These are phyloP conservation scores for Brassicogethes aeneus DNA, from an alignment of 2,888 invertebrate species.

Conservation along the genomic window DNA sequence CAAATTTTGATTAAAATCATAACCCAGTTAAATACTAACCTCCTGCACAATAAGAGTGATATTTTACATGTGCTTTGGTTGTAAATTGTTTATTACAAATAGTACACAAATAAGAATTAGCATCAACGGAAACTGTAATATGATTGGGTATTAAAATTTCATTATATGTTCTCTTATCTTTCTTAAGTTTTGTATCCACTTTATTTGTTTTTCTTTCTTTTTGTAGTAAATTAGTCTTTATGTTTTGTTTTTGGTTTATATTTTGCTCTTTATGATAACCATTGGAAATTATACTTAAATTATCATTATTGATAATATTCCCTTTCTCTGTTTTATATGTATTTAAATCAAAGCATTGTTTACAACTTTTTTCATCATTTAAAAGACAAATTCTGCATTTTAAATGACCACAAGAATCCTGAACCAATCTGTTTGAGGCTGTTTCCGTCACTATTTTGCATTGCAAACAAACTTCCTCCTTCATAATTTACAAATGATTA, in stretches of 20 bases:
- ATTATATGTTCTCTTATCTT: background rate
- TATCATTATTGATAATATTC: background rate
- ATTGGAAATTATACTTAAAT: background rate
- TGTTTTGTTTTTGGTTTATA: background rate
- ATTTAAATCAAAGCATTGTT: constrained; percentile 40
- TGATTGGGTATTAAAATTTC: background rate
- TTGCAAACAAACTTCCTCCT: constrained; percentile 35
- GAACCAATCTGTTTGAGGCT: constrained; percentile 55
- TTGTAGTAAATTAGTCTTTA: background rate
- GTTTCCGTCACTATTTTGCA: constrained; percentile 49
- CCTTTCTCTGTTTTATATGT: background rate
- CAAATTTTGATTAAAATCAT: no score
- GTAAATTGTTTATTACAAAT: background rate
- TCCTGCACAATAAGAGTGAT: background rate
- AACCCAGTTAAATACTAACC: background rate
- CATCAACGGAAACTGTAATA: background rate
- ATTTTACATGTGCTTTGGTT: background rate
- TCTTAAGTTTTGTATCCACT: no score
- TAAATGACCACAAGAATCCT: constrained; percentile 65
- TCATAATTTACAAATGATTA: background rate
- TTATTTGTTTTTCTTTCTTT: background rate
- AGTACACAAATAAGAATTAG: background rate
- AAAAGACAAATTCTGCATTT: constrained; percentile 67
- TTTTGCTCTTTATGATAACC: background rate
- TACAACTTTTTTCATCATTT: constrained; percentile 56